Conservation (phyloP, 2,113 vertebrate species). For the Hippocampus mohnikei region DNA sequence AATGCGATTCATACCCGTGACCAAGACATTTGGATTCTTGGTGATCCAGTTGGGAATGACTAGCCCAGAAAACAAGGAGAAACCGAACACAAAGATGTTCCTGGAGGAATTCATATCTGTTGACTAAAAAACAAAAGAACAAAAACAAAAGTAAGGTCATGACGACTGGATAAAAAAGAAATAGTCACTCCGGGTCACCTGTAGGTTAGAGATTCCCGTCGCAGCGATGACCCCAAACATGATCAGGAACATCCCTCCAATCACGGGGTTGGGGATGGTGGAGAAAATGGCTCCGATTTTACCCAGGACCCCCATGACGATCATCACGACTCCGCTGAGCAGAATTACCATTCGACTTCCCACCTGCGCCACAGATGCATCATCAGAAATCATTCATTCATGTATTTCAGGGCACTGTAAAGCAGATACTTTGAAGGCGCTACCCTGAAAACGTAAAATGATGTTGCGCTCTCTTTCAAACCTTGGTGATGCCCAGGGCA, state of each 20-base stretch:
- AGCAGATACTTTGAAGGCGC: too few species aligned
- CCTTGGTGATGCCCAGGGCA: conserved; percentile 88
- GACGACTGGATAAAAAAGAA: neutral
- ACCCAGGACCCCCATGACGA: conserved; percentile 83
- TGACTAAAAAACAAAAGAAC: conserved; percentile 79
- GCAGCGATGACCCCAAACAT: conserved; percentile 91
- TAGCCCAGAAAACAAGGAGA: conserved; percentile 86
- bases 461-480: neutral
- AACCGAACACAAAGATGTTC: conserved; percentile 92
- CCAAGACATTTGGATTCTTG: conserved; percentile 72
- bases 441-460: too few species aligned
- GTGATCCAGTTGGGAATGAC: conserved; percentile 83
- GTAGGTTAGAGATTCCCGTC: conserved; percentile 86
- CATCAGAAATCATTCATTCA: neutral
- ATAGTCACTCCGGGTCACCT: conserved; percentile 68
- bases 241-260: conserved; percentile 89
- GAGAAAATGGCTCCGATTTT: conserved; percentile 85
- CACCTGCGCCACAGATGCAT: conserved; percentile 72
- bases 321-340: conserved; percentile 77
- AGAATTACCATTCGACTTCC: conserved; percentile 87
- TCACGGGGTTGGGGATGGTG: conserved; percentile 86
- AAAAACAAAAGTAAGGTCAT: neutral
- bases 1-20: conserved; percentile 75
- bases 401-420: too few species aligned
- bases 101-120: conserved; percentile 93